A percentile compares a stretch with the other conserved stretches of the same genome.
phyloP scores from a whole-genome alignment of 2,888 invertebrate genomes.

The Agrotis exclamationis region DNA sequence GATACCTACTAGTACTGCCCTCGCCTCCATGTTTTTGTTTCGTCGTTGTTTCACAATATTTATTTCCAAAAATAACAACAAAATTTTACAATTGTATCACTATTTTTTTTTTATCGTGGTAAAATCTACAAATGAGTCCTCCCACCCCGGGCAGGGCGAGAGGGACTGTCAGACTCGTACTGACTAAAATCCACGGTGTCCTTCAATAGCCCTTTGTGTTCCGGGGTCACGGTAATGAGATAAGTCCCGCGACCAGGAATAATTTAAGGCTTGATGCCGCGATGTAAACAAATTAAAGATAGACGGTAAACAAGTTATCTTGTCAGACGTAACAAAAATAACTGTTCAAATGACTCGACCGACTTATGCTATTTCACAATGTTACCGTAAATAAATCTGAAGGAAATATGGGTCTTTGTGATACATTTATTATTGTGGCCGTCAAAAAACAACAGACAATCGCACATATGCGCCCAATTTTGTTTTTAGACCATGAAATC shows the following conservation, averaged over 20 bases:
- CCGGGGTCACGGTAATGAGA: no score
- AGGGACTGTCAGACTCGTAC: no score
- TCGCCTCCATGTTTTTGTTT: background rate
- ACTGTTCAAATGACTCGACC: slow-evolving; percentile 16
- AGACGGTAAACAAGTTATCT: slow-evolving; percentile 32
- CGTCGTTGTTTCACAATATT: slow-evolving; percentile 1
- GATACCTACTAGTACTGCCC: background rate
- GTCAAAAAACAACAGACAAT: background rate
- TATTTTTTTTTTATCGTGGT: no score
- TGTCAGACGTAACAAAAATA: slow-evolving; percentile 32
- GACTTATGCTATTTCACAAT: slow-evolving; percentile 37
- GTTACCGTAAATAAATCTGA: slow-evolving; percentile 2
- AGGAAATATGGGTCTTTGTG: slow-evolving; percentile 23
- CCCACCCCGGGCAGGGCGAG: no score
- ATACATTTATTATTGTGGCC: background rate
- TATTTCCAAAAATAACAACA: slow-evolving; percentile 25
- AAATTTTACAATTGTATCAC: background rate
- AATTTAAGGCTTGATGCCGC: background rate
- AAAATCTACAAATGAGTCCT: no score
- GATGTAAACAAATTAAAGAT: slow-evolving; percentile 23
- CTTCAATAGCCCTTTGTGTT: no score
- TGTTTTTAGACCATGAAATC: background rate
- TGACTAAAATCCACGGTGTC: no score
- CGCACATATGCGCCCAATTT: background rate
- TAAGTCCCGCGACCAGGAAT: no score